Conservation (phyloP, 2,888 invertebrate species). For the Gonocerus acuteangulatus region DNA sequence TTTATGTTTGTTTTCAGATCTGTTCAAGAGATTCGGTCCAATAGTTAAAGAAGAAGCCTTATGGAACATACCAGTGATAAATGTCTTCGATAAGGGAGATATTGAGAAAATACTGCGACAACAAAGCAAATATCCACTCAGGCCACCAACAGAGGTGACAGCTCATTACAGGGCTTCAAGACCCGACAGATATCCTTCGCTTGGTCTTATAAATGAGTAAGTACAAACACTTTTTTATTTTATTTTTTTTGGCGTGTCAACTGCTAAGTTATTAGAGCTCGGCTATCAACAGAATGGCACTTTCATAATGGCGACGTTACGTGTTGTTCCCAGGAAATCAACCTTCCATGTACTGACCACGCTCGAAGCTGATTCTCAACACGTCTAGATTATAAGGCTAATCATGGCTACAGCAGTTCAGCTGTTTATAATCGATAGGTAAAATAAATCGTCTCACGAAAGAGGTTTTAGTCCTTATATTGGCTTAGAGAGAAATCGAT, state of each 20-base stretch:
- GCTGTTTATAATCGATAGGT: no score
- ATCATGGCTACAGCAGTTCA: no score
- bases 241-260: no score
- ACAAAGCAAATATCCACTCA: constrained; percentile 64
- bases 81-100: constrained; percentile 60
- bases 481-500: no score
- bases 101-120: constrained; percentile 68
- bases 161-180: constrained; percentile 63
- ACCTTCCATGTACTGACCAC: neutral
- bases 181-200: constrained; percentile 71
- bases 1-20: constrained; percentile 49
- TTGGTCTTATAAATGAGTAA: constrained; percentile 77
- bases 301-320: no score
- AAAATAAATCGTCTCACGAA: no score
- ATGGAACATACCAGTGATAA: constrained; percentile 64
- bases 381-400: no score
- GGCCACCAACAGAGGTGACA: constrained; percentile 76
- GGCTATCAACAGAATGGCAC: neutral
- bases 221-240: constrained; percentile 42
- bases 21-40: constrained; percentile 62
- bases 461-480: no score
- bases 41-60: constrained; percentile 70
- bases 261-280: neutral
- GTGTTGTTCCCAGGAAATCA: no score
- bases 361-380: neutral